phyloP scores from a whole-genome alignment of 1,140 invertebrate genomes.

The Teleopsis dalmanni region DNA sequence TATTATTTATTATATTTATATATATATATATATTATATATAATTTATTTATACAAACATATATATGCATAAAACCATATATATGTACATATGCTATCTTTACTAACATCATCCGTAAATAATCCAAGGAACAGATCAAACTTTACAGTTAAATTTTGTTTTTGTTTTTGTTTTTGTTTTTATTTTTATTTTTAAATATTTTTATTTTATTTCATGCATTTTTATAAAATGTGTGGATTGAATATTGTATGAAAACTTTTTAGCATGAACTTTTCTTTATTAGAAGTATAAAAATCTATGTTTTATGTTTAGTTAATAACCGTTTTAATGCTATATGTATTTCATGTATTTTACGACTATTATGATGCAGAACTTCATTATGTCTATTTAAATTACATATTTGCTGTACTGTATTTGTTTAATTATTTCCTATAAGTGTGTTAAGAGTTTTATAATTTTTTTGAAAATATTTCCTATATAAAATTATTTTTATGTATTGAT shows the following conservation, averaged over 20 bases:
- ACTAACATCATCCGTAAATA: constrained; percentile 3
- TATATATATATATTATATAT: constrained; percentile 9
- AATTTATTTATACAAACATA: constrained; percentile 1
- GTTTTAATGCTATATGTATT: neutral
- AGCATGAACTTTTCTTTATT: neutral
- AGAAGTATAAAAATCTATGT: neutral
- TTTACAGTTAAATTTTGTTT: constrained; percentile 1
- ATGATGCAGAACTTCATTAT: too few relatives aligned
- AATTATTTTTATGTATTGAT: too few relatives aligned
- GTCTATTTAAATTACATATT: neutral
- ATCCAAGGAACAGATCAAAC: constrained; percentile 16
- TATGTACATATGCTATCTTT: constrained; percentile 6
- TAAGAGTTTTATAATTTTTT: too few relatives aligned
- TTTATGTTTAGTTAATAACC: neutral
- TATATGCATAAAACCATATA: constrained; percentile 1
- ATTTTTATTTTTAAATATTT: neutral
- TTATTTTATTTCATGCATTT: constrained; percentile 2
- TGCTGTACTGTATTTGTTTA: too few relatives aligned
- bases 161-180: neutral
- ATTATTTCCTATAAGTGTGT: too few relatives aligned
- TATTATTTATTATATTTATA: constrained; percentile 4
- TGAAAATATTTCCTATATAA: too few relatives aligned
- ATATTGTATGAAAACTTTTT: constrained; percentile 1
- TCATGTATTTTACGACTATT: too few relatives aligned
- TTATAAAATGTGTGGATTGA: neutral